These are phyloP conservation scores for Nothobranchius furzeri DNA, from an alignment of 2,113 vertebrate species.

Conservation along the genomic window DNA sequence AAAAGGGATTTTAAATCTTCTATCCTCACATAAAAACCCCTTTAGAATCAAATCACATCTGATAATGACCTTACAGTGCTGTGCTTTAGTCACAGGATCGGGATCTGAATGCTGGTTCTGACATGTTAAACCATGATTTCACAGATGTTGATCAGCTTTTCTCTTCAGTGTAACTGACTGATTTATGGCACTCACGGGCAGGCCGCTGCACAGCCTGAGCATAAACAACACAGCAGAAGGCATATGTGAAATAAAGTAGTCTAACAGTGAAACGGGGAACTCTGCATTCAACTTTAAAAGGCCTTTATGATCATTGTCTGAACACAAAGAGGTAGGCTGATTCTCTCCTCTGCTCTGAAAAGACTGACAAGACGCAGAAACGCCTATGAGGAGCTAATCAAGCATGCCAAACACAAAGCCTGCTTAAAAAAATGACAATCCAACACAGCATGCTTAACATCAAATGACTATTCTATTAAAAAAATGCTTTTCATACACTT, in stretches of 20 bases:
- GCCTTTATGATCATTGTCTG: slow-evolving; percentile 50
- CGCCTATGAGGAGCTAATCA: slow-evolving; percentile 38
- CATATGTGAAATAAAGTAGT: slow-evolving; percentile 59
- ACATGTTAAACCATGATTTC: too few relatives aligned
- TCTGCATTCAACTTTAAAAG: slow-evolving; percentile 47
- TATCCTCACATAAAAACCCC: not conserved
- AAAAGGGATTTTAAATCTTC: not conserved
- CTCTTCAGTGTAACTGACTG: slow-evolving; percentile 1
- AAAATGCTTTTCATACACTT: slow-evolving; percentile 41
- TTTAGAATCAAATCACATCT: too few relatives aligned
- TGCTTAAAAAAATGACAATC: slow-evolving; percentile 38
- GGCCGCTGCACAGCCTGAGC: slow-evolving; percentile 10
- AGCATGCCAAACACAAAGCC: slow-evolving; percentile 54
- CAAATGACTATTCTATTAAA: slow-evolving; percentile 29
- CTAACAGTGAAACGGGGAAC: slow-evolving; percentile 35
- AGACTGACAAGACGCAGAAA: slow-evolving; percentile 40
- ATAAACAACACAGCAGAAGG: slow-evolving; percentile 50
- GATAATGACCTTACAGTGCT: too few relatives aligned
- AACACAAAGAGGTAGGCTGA: slow-evolving; percentile 68
- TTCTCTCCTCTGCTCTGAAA: slow-evolving; percentile 39
- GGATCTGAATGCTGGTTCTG: too few relatives aligned
- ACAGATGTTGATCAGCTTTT: not conserved
- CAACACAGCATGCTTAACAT: slow-evolving; percentile 55
- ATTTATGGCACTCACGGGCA: not conserved
- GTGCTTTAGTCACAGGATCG: too few relatives aligned